Evolutionary conservation across 2,888 invertebrate genomes (phyloP).

Genomic region (Conus canariensis): DNA sequence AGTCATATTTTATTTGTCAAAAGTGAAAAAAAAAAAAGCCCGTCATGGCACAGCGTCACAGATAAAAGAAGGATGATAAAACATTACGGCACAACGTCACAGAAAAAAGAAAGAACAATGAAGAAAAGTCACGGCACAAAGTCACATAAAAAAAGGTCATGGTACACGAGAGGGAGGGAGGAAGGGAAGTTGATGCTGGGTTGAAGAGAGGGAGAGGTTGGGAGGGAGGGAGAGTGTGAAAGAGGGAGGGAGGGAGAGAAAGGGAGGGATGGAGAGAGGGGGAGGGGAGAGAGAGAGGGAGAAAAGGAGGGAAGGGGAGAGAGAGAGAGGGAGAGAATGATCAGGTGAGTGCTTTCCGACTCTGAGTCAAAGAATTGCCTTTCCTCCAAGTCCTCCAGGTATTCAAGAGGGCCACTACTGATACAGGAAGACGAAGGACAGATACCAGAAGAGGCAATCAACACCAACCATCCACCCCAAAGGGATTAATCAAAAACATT

Average conservation of each 20-base stretch:
- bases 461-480: neutral
- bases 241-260: neutral
- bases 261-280: neutral
- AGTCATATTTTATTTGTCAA: no score
- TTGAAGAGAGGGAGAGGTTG: neutral
- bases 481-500: neutral
- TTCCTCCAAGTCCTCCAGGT: neutral
- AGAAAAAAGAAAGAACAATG: neutral
- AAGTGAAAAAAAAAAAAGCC: neutral
- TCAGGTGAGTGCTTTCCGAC: neutral
- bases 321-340: neutral
- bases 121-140: neutral
- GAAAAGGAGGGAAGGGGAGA: no score
- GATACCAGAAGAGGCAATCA: constrained; percentile 1
- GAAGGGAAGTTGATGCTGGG: neutral
- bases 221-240: neutral
- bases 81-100: no score
- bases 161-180: neutral
- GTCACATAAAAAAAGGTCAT: neutral
- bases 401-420: constrained; percentile 6
- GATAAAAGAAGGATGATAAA: neutral
- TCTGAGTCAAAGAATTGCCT: no score
- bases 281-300: neutral
- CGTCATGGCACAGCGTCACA: neutral
- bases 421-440: constrained; percentile 1